Base-by-base conservation (phyloP, 2,797 vertebrate species). In the Enteromius argenteus region DNA sequence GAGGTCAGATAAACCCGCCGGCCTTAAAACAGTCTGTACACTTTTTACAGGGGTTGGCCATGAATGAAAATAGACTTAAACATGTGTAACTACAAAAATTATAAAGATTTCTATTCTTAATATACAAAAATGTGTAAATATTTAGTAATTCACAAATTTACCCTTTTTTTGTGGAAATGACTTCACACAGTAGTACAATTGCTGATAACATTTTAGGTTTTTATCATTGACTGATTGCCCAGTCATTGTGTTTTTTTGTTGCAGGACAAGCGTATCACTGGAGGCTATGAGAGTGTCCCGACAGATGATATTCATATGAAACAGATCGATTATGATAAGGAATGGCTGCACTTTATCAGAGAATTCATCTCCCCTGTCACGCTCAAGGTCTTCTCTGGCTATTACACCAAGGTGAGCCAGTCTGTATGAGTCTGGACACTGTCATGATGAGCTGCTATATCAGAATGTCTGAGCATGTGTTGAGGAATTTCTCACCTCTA, bases 291-390 rank as follows among this genome's bases (percentile, higher is more conserved):
- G 92, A 99, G 96, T 1, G 98, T 99, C 81, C 98, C 98, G 0
- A 99, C 98, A 0, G 98, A 99, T 83, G 98, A 99, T 91, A 99
- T 99, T 90, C 98, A 99, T 51, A 99, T 99, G 98, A 97, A 93
- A 79, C 98, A 99, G 89, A 95, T 99, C 0, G 96, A 93, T 5
- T 94, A 96, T 44, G 97, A 99, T 87, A 96, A 95, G 14, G 98
- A 98, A 71, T 99, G 98, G 98, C 95, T 99, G 7, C 97, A 99
- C 92, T 99, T 99, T 90, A 97, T 99, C 89, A 94, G 98, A 51
- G 98, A 99, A 93, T 99, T 96, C 89, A 99, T 99, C 90, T 97
- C 97, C 1, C 98, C 98, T 0, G 96, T 99, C 72, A 98, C 98
- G 0, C 91, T 99, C 17, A 99, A 99, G 91, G 97, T 99, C 77